Base-by-base conservation (phyloP, 1,140 invertebrate species). In the Cryptotermes secundus region DNA sequence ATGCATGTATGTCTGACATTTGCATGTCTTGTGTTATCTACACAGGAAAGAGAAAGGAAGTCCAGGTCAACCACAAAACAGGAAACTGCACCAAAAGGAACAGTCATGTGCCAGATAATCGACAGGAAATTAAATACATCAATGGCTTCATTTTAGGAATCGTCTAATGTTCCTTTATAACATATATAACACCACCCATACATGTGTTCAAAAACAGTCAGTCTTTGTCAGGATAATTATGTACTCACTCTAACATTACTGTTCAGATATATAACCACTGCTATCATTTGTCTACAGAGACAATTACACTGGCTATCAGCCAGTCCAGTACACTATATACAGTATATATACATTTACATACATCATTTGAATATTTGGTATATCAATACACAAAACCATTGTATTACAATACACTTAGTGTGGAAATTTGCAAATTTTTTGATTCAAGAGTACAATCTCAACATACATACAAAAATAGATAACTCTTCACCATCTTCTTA, bases 141-240 rank as follows among this genome's bases (percentile, higher is more conserved):
- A 72, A 72, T 12, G 9, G 59, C 9, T 26, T 31, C 26, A 72
- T 31, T n/a, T 65, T 72, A 6, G 31, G 59, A 31, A 72, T 26
- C 26, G 9, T 72, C 26, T 72, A 72, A 72, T 72, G n/a, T 31
- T n/a, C n/a, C 26, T 31, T 72, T 31, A 72, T 72, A 72, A 72
- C n/a, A 72, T 31, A 72, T n/a, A 72, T 31, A 26, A 72, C 59
- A 72, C 59, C 59, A 49, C 45, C 45, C 45, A 31, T 72, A 72
- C 59, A 72, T 72, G 59, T 72, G 31, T 72, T 72, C n/a, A 72
- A 72, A 72, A 72, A 72, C 59, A 72, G n/a, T 72, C 59, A 72
- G 59, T 72, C 59, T 72, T 72, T 72, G 59, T n/a, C 7, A 72
- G n/a, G n/a, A 72, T 72, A 72, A 72, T 72, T 26, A 72, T 12